These are phyloP conservation scores for Ruditapes philippinarum DNA, from an alignment of 1,140 invertebrate species.

Conservation along the genomic window DNA sequence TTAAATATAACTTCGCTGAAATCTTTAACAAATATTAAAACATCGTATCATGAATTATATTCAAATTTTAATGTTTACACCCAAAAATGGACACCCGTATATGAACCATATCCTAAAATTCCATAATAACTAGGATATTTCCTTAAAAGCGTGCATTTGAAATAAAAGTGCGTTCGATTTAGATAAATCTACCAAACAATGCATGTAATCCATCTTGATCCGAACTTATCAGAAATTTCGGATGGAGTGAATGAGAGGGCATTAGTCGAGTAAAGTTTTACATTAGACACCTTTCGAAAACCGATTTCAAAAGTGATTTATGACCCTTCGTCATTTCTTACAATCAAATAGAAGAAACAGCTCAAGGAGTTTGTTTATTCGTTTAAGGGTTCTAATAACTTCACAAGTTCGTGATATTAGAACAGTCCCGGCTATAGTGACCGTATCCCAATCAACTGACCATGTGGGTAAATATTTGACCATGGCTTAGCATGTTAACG, in stretches of 20 bases:
- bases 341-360: neutral
- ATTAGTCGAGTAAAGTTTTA: neutral
- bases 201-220: constrained; percentile 26
- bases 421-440: too few species aligned
- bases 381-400: neutral
- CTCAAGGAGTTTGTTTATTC: constrained; percentile 7
- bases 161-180: neutral
- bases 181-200: constrained; percentile 18
- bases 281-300: constrained; percentile 46
- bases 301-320: constrained; percentile 54
- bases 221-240: constrained; percentile 1
- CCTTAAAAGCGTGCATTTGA: neutral
- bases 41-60: too few species aligned
- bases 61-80: too few species aligned
- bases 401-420: neutral
- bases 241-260: neutral
- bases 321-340: constrained; percentile 15
- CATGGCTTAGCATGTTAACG: constrained; percentile 10
- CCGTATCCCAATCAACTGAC: constrained; percentile 17
- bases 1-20: too few species aligned
- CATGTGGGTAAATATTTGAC: constrained; percentile 25
- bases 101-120: constrained; percentile 27
- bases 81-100: too few species aligned
- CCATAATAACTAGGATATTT: constrained; percentile 23
- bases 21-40: too few species aligned